phyloP scores from a whole-genome alignment of 2,797 vertebrate genomes.

The Hyperoplus immaculatus region DNA sequence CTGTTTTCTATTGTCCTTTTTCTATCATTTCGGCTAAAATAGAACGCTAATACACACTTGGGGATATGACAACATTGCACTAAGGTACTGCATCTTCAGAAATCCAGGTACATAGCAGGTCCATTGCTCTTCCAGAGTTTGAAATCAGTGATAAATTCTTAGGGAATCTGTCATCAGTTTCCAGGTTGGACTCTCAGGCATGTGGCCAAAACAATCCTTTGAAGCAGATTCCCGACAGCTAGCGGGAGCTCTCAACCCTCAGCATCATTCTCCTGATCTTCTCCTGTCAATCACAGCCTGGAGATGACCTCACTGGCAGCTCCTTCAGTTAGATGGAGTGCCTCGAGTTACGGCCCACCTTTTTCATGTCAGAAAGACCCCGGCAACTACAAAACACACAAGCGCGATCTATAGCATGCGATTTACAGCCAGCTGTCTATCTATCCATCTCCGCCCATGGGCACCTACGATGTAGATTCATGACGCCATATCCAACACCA shows the following conservation, averaged over 20 bases:
- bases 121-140: conserved; percentile 23
- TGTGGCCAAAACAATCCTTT: conserved; percentile 47
- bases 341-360: conserved; percentile 29
- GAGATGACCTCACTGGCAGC: conserved; percentile 59
- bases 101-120: not conserved
- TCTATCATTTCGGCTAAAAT: not conserved
- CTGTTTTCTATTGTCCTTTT: not conserved
- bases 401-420: conserved; percentile 23
- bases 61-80: not conserved
- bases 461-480: conserved; percentile 49
- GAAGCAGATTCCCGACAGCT: conserved; percentile 54
- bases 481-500: conserved; percentile 39
- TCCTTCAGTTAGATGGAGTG: conserved; percentile 65
- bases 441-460: conserved; percentile 52
- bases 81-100: not conserved
- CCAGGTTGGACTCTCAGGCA: conserved; percentile 28
- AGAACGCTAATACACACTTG: not conserved
- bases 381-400: conserved; percentile 16
- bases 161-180: conserved; percentile 33
- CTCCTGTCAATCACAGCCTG: conserved; percentile 54
- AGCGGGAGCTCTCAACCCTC: conserved; percentile 40
- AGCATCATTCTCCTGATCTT: conserved; percentile 40
- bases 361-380: conserved; percentile 34
- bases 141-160: conserved; percentile 44
- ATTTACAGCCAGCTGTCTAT: conserved; percentile 61